phyloP scores from a whole-genome alignment of 2,888 invertebrate genomes.

The Eupelmus urozonus region DNA sequence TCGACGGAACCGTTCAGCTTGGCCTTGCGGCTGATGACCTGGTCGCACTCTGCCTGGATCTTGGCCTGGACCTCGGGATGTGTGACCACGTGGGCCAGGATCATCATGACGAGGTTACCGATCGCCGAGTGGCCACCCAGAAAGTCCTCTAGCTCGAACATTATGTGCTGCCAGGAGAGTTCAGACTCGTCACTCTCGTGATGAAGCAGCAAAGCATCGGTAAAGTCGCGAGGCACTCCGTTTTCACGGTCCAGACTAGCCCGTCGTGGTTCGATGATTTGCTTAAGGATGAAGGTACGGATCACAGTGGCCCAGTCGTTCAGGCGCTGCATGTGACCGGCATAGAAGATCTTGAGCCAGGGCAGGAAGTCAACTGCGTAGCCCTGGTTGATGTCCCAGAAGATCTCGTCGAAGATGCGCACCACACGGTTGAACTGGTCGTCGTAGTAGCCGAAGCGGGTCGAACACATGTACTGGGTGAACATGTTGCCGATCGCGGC shows the following conservation, averaged over 20 bases:
- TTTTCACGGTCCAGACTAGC: conserved; percentile 78
- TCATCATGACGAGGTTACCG: conserved; percentile 89
- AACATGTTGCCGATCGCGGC: conserved; percentile 91
- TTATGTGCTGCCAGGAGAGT: conserved; percentile 87
- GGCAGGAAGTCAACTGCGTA: conserved; percentile 92
- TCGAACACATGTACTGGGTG: conserved; percentile 91
- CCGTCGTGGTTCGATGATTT: conserved; percentile 83
- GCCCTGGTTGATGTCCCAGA: conserved; percentile 94
- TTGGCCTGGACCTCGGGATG: conserved; percentile 83
- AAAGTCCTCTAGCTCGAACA: conserved; percentile 91
- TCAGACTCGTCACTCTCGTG: conserved; percentile 82
- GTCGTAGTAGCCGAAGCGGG: conserved; percentile 85
- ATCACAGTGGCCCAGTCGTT: conserved; percentile 85
- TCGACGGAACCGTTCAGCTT: conserved; percentile 78
- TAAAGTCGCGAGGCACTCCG: conserved; percentile 84
- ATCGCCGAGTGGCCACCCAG: conserved; percentile 93
- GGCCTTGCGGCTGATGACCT: conserved; percentile 64
- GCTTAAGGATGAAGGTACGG: conserved; percentile 85
- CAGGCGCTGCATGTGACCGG: conserved; percentile 83
- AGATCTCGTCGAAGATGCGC: conserved; percentile 89
- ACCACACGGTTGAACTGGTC: conserved; percentile 84
- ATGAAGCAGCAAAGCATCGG: conserved; percentile 87
- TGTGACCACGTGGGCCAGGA: conserved; percentile 84
- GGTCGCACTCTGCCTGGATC: conserved; percentile 85
- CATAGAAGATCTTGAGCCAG: conserved; percentile 87